Percentiles rank a stretch among this genome's conserved stretches.
phyloP scores from a whole-genome alignment of 2,113 vertebrate genomes.

The Brachyhypopomus occidentalis region DNA sequence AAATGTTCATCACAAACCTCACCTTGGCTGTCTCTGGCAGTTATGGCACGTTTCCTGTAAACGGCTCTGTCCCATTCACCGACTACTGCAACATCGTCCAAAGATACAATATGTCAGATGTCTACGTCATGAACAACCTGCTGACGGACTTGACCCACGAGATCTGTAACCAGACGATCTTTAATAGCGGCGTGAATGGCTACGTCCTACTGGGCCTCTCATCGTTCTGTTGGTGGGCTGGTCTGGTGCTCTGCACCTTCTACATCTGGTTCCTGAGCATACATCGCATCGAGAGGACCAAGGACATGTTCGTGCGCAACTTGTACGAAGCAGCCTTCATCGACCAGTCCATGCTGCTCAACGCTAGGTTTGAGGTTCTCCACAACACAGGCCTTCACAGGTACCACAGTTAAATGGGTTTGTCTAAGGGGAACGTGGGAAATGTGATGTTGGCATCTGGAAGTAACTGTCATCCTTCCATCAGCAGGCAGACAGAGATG shows the following conservation, averaged over 20 bases:
- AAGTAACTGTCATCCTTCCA: background rate
- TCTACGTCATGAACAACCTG: background rate
- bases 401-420: background rate
- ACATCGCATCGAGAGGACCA: constrained; percentile 59
- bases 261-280: constrained; percentile 52
- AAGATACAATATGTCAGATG: background rate
- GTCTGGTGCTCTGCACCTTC: constrained; percentile 53
- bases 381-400: background rate
- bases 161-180: constrained; percentile 25
- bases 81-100: background rate
- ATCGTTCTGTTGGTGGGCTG: constrained; percentile 44
- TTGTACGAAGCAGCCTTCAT: constrained; percentile 62
- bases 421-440: too few relatives aligned
- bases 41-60: too few relatives aligned
- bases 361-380: constrained; percentile 27
- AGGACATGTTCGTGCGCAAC: constrained; percentile 55
- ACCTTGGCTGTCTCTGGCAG: too few relatives aligned
- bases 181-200: background rate
- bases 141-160: constrained; percentile 25
- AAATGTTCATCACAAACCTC: too few relatives aligned
- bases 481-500: constrained; percentile 5
- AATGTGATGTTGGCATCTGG: background rate
- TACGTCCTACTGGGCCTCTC: constrained; percentile 36
- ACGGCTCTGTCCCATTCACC: background rate
- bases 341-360: constrained; percentile 57